Conservation (phyloP, 2,888 invertebrate species). For the Chironomus tentans region DNA sequence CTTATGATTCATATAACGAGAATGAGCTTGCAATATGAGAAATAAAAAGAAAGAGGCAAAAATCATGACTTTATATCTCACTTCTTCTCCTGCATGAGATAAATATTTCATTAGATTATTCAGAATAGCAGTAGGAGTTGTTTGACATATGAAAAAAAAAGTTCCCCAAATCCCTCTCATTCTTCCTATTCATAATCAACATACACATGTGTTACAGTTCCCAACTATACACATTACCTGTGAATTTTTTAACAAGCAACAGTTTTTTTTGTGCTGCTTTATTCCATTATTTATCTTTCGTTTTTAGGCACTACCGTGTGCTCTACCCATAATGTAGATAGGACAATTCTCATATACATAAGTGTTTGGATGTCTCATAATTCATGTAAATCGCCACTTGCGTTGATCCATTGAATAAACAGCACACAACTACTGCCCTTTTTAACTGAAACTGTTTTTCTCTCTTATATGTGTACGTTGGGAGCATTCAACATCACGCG, state of each 20-base stretch:
- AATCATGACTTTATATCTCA: background rate
- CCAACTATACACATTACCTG: too few species aligned
- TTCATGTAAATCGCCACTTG: constrained; percentile 8
- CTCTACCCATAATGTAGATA: too few species aligned
- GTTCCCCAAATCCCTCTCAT: too few species aligned
- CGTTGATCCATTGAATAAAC: background rate
- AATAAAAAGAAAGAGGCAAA: background rate
- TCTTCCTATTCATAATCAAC: too few species aligned
- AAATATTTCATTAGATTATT: too few species aligned
- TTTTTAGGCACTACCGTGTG: too few species aligned
- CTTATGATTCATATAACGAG: background rate
- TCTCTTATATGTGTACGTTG: background rate
- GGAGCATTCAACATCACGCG: background rate
- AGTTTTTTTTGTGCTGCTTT: background rate
- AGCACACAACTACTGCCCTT: background rate
- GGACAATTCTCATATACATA: background rate
- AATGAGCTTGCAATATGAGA: background rate
- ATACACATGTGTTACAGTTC: too few species aligned
- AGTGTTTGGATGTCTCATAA: constrained; percentile 13
- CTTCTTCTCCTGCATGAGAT: too few species aligned
- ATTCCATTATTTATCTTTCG: too few species aligned
- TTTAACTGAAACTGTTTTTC: background rate
- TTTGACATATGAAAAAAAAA: too few species aligned
- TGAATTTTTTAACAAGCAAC: background rate
- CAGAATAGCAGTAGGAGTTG: too few species aligned